A percentile compares a stretch with the other conserved stretches of the same genome.
phyloP scores from a whole-genome alignment of 37 sponge, comb jelly and placozoan genomes.

The Chondrilla cf. caribensis region DNA sequence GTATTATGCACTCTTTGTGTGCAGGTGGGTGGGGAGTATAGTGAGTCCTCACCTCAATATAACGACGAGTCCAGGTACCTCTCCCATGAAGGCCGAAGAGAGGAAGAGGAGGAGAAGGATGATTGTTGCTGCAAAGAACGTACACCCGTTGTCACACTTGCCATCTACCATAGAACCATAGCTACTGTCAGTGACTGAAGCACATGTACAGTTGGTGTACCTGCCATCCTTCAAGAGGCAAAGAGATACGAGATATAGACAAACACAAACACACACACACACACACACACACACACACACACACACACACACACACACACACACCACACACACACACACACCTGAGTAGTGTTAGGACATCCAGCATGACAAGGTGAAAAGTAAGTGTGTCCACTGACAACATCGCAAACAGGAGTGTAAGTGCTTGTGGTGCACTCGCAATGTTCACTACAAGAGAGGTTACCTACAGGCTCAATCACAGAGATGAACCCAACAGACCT shows the following conservation, averaged over 20 bases:
- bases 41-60: constrained; percentile 40
- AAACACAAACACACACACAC: too few species aligned
- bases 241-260: neutral
- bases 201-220: constrained; percentile 13
- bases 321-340: neutral
- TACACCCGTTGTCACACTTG: constrained; percentile 18
- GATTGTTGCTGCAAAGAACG: neutral
- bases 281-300: too few species aligned
- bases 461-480: neutral
- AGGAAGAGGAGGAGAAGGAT: neutral
- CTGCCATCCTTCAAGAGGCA: neutral
- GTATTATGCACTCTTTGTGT: neutral
- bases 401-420: constrained; percentile 1
- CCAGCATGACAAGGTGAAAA: constrained; percentile 44
- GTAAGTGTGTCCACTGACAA: constrained; percentile 11
- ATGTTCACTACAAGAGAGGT: neutral
- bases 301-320: constrained; percentile 1
- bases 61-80: constrained; percentile 15
- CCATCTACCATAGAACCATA: constrained; percentile 7
- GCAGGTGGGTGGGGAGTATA: too few species aligned
- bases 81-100: neutral
- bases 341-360: constrained; percentile 19
- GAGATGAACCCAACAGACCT: neutral
- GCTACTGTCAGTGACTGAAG: neutral
- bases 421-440: constrained; percentile 12